Base-by-base conservation (phyloP, 2,797 vertebrate genomes). In the Iguana delicatissima region DNA sequence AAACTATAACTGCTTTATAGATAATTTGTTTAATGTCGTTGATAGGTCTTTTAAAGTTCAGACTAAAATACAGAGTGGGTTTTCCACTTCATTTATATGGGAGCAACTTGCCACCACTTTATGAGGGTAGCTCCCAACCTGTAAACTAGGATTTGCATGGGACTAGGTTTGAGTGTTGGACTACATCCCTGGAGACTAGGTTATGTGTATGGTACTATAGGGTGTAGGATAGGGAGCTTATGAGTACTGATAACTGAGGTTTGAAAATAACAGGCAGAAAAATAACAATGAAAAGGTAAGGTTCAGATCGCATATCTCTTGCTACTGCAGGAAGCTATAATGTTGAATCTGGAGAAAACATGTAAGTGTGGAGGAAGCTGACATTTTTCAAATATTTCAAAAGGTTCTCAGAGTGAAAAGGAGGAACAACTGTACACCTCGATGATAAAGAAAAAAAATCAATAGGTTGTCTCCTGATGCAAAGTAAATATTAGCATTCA, bases 401-500 rank as follows among this genome's bases (percentile, higher is more conserved):
- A 84, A 46, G 20, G 6, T 22, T 13, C 87, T 89, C 38, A 77
- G 32, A 73, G 50, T 38, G 42, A 72, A 72, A 50, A 26, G 79
- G 20, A 29, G 69, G 6, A 76, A 76, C 64, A 82, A 62, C 38
- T 64, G 38, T 84, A 42, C 32, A 13, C 24, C 26, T 38, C 42
- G 13, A 38, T 80, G 76, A 67, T 72, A 84, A 89, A 55, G 32
- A 13, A 74, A 64, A 64, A 64, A 84, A 59, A 89, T 88, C 72
- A 77, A 76, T 89, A 76, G 22, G 20, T 24, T 84, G 69, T 52
- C 38, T 84, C 52, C 12, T 77, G 38, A 46, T 76, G 69, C 72
- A 84, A n/a, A 62, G 4, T 76, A 22, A 62, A 52, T 57, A 77
- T 89, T 84, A 83, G 55, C 55, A 89, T 89, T 83, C 80, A 62